These are phyloP conservation scores for Phocoena phocoena DNA, from an alignment of 2,113 vertebrate genomes.

Conservation along the genomic window DNA sequence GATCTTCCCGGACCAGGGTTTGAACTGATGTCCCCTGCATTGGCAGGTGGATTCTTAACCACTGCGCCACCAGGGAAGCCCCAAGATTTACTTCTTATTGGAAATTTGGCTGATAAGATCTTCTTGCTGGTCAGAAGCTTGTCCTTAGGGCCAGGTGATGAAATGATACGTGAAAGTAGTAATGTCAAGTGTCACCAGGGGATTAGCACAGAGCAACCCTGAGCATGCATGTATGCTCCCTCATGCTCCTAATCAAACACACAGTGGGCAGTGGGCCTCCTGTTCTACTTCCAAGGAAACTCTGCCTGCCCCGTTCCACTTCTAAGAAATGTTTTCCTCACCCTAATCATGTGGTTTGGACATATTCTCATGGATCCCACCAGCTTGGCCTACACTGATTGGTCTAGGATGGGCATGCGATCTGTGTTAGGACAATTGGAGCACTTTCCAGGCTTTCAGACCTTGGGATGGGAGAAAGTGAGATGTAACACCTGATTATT, in stretches of 20 bases:
- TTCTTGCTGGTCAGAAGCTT: not conserved
- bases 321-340: not conserved
- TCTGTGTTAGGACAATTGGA: not conserved
- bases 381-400: not conserved
- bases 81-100: not conserved
- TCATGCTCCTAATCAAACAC: not conserved
- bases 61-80: no score
- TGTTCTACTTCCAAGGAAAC: not conserved
- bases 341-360: not conserved
- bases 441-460: not conserved
- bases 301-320: not conserved
- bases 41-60: no score
- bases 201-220: not conserved
- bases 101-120: not conserved
- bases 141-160: not conserved
- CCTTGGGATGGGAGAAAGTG: not conserved
- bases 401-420: not conserved
- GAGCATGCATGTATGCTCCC: accelerated
- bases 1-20: no score
- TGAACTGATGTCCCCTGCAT: no score
- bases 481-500: not conserved
- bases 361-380: not conserved
- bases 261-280: not conserved
- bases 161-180: not conserved
- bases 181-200: not conserved